A percentile compares a stretch with the other conserved stretches of the same genome.
Conservation (phyloP, 2,888 invertebrate species). For the Chymomyza caudatula region DNA sequence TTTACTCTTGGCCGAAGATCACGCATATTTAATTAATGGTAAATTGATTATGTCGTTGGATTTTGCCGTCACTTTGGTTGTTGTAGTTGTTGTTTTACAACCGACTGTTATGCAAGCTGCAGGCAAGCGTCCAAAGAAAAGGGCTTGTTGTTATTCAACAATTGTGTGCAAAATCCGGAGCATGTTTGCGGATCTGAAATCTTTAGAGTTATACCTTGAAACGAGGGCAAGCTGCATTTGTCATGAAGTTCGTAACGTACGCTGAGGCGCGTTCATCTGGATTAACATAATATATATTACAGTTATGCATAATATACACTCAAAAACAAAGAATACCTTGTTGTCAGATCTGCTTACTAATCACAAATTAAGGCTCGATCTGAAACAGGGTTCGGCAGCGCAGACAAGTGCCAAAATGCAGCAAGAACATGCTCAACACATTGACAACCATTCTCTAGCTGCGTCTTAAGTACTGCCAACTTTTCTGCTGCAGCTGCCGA, state of each 20-base stretch:
- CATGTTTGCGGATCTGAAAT: slow-evolving; percentile 58
- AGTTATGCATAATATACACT: not conserved
- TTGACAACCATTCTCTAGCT: no score
- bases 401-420: no score
- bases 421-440: no score
- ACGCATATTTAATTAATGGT: slow-evolving; percentile 59
- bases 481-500: no score
- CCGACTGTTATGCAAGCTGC: slow-evolving; percentile 51
- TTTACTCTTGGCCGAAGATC: slow-evolving; percentile 29
- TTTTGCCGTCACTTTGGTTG: slow-evolving; percentile 30
- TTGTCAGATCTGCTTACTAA: not conserved
- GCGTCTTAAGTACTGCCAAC: no score
- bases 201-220: not conserved
- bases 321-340: not conserved
- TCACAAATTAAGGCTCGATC: no score
- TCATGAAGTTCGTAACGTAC: not conserved
- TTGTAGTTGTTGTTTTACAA: slow-evolving; percentile 6
- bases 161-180: slow-evolving; percentile 29
- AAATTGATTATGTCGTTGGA: slow-evolving; percentile 54
- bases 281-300: not conserved
- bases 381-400: no score
- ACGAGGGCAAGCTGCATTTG: not conserved
- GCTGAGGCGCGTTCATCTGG: not conserved
- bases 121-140: slow-evolving; percentile 22
- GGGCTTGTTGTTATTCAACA: slow-evolving; percentile 64